Base-by-base conservation (phyloP, 2,113 vertebrate genomes). In the Solenodon paradoxus region DNA sequence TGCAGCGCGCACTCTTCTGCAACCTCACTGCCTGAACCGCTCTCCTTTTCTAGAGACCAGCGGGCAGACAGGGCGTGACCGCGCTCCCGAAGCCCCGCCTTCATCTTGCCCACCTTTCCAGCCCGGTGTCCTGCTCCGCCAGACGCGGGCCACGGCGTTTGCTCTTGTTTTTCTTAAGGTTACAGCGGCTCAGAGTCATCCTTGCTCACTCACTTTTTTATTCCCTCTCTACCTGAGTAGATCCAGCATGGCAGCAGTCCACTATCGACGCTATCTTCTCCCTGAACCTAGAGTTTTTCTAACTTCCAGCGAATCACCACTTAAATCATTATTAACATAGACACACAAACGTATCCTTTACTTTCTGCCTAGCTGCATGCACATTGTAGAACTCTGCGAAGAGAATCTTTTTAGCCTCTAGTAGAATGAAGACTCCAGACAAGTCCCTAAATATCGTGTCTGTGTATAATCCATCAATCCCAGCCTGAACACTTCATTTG, bases 41-140 rank as follows among this genome's bases (percentile, higher is more conserved):
- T 40, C 81, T 35, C 32, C 82, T 96, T 94, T 95, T 97, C 82
- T 86, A 88, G 71, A 32, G 16, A 47, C 26, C 0, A 79, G 47
- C 19, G 7, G 3, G 19, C 74, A 1, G 24, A 53, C 38, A 9
- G 88, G 32, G 75, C 32, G 84, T 57, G 93, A 87, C 49, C 9
- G 0, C 26, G 26, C 68, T 55, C 35, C 9, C 0, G 4, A 51
- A 20, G 38, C 77, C n/a, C 74, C 89, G 85, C 86, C 88, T 59
- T 75, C 85, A 35, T 30, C 59, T 74, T 13, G 79, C 64, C 53
- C 47, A 30, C 35, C 42, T 35, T 38, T 24, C 66, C 53, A 5
- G 42, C 7, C 17, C 42, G 0, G 5, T 57, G 38, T 51, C 75
- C 26, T 8, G 1, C n/a, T n/a, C n/a, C n/a, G n/a, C n/a, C n/a